Evolutionary conservation across 2,113 vertebrate species (phyloP).

Genomic region (Haemorhous mexicanus): DNA sequence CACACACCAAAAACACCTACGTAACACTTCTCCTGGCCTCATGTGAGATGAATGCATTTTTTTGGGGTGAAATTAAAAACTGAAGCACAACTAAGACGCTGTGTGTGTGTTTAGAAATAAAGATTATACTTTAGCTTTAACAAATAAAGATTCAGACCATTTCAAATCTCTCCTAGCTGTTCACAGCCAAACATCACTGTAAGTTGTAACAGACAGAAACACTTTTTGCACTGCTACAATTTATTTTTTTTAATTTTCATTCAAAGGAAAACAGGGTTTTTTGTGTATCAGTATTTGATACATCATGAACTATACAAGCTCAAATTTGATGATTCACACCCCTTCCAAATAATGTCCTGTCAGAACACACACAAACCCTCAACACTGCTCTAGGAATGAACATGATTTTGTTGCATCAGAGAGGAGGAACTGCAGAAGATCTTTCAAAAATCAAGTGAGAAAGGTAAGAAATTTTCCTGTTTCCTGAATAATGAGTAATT

Average conservation of each 20-base stretch:
- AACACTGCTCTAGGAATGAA: background rate
- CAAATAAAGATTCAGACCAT: background rate
- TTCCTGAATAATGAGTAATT: background rate
- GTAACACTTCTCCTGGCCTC: background rate
- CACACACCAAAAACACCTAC: background rate
- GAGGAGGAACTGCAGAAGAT: background rate
- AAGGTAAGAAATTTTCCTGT: background rate
- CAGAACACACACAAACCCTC: background rate
- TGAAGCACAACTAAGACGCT: background rate
- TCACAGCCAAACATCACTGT: background rate
- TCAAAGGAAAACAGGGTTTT: background rate
- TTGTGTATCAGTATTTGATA: background rate
- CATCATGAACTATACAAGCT: background rate
- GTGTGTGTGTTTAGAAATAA: background rate
- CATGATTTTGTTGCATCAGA: background rate
- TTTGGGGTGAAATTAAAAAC: background rate
- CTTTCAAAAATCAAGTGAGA: background rate
- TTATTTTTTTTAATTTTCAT: no score
- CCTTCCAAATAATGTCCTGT: background rate
- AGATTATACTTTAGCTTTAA: background rate
- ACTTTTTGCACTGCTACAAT: background rate
- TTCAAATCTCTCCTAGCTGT: background rate
- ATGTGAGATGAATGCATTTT: background rate
- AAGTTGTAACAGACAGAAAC: background rate
- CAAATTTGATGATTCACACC: background rate